Base-by-base conservation (phyloP, 35 echinoderm and acorn worm genomes). In the Stichopus chloronotus region DNA sequence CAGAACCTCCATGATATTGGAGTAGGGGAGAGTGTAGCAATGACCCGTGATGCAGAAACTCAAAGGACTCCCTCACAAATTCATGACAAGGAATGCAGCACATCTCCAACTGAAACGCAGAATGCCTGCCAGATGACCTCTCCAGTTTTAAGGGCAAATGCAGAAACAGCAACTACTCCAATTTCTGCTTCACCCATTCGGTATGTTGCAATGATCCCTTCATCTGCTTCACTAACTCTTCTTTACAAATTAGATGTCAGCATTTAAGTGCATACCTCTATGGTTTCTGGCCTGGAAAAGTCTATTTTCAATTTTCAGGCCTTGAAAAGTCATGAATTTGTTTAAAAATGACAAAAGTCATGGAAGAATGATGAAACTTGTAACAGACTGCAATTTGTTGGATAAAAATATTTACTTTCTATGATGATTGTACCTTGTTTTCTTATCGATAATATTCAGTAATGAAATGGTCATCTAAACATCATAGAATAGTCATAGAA, bases 1-100 rank as follows among this genome's bases (percentile, higher is more conserved):
- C 57, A 8, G 11, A 53, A 56, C 82, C 12, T 3, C 1, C 55
- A 85, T 4, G 82, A 85, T 85, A 58, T 58, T 4, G 82, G 55
- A 24, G 82, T 85, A 6, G 82, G 82, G 0, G 82, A 58, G n/a
- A 20, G 82, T 85, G 82, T 58, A 55, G 82, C 57, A 19, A 85
- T n/a, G 6, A 59, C 82, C 13, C n/a, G 9, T 85, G 82, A 85
- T 17, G 16, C 6, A 17, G 57, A 9, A 21, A 85, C 82, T 58
- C 82, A 85, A 19, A 85, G 55, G 82, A 85, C 82, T 19, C 82
- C 82, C 16, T 85, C 82, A 58, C 12, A 60, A 58, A 20, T 25
- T 85, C 55, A 58, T 17, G 55, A 85, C 22, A 85, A 85, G 57
- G 82, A 58, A 85, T 85, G 82, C 5, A 16, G 55, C 16, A 85